phyloP scores from a whole-genome alignment of 2,797 vertebrate species.

The Neosilurus mollespiculum region DNA sequence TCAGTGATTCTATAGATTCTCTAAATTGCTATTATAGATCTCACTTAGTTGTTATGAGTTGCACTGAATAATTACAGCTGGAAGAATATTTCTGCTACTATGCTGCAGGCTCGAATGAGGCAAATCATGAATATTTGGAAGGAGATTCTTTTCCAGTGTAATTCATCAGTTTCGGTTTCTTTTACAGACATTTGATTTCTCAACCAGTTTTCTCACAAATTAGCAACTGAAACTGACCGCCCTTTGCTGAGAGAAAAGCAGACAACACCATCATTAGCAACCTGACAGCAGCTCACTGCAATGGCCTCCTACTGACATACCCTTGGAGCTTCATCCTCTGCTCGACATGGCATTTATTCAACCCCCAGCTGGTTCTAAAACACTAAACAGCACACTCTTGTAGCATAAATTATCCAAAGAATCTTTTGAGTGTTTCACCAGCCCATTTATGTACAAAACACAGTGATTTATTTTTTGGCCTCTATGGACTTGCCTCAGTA shows the following conservation, averaged over 20 bases:
- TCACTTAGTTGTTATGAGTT: too few species aligned
- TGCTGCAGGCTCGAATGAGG: too few species aligned
- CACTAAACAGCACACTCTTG: neutral
- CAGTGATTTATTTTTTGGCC: neutral
- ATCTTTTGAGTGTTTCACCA: neutral
- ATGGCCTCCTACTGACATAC: conserved; percentile 12
- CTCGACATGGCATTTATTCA: conserved; percentile 1
- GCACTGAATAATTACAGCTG: too few species aligned
- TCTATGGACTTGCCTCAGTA: neutral
- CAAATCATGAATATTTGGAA: too few species aligned
- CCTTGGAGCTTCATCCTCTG: conserved; percentile 10
- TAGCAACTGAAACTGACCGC: conserved; percentile 12
- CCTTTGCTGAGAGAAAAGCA: neutral
- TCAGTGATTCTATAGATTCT: too few species aligned
- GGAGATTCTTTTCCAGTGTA: too few species aligned
- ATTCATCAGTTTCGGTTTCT: neutral
- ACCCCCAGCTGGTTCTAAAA: conserved; percentile 3
- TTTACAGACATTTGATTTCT: neutral
- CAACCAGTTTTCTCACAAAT: neutral
- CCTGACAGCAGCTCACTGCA: conserved; percentile 16
- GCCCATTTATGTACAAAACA: neutral
- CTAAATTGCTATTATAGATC: too few species aligned
- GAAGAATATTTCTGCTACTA: too few species aligned
- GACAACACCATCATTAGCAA: conserved; percentile 26
- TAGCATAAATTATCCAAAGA: neutral